Conservation (phyloP, 2,888 invertebrate species). For the Proisotoma minuta region DNA sequence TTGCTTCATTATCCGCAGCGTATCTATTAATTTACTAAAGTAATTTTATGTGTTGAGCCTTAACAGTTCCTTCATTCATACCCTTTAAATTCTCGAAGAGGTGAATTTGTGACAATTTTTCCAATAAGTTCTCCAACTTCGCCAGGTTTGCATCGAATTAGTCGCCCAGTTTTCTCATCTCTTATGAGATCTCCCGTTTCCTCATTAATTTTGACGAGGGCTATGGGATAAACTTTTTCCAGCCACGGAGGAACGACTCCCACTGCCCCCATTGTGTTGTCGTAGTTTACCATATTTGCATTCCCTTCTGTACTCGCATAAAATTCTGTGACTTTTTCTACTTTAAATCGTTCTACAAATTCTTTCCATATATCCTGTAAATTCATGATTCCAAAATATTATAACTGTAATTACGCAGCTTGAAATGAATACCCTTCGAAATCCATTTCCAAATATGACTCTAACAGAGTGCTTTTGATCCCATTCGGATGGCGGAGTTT, state of each 20-base stretch:
- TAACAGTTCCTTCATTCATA: constrained; percentile 53
- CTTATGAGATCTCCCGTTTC: constrained; percentile 77
- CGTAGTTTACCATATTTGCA: constrained; percentile 20
- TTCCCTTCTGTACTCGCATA: constrained; percentile 89
- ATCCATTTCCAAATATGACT: constrained; percentile 84
- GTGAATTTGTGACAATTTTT: constrained; percentile 82
- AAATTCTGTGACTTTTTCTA: constrained; percentile 79
- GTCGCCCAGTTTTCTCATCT: constrained; percentile 71
- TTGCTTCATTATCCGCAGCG: constrained; percentile 68
- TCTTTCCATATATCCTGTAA: constrained; percentile 90
- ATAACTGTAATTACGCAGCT: too few species aligned
- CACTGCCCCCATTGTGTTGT: constrained; percentile 9
- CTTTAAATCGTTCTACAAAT: constrained; percentile 79
- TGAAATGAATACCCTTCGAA: too few species aligned
- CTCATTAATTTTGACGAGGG: constrained; percentile 83
- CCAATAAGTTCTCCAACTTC: constrained; percentile 96
- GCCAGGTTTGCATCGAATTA: constrained; percentile 63
- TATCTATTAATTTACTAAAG: constrained; percentile 13
- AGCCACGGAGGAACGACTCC: constrained; percentile 15
- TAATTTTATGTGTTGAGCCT: too few species aligned
- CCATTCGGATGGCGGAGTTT: constrained; percentile 64
- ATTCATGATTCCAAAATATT: too few species aligned
- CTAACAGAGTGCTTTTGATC: constrained; percentile 69
- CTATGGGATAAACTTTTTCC: constrained; percentile 56
- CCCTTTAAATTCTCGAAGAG: constrained; percentile 84